These are phyloP conservation scores for Pseudopleuronectes americanus DNA, from an alignment of 2,797 vertebrate genomes.

Conservation along the genomic window DNA sequence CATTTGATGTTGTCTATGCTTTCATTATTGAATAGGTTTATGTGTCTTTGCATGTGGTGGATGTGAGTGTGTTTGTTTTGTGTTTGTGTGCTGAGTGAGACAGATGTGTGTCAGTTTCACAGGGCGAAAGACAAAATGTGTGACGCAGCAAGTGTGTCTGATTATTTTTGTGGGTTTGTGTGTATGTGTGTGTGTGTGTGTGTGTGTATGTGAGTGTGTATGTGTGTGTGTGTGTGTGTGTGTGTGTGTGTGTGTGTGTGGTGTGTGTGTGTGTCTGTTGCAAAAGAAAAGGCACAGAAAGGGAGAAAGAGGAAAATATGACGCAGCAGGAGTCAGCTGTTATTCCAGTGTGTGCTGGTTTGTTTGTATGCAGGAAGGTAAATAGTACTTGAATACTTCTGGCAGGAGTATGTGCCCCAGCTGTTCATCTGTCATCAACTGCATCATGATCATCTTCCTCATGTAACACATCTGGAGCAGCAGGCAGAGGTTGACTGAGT, in stretches of 20 bases:
- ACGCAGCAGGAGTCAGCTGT: slow-evolving; percentile 57
- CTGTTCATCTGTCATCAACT: slow-evolving; percentile 29
- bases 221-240: slow-evolving; percentile 21
- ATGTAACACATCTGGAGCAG: slow-evolving; percentile 56
- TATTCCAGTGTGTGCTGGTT: background rate
- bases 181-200: slow-evolving; percentile 26
- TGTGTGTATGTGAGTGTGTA: slow-evolving; percentile 21
- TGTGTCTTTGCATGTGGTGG: no score
- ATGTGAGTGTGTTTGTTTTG: no score
- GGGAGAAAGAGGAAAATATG: slow-evolving; percentile 41
- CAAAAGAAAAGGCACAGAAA: slow-evolving; percentile 18
- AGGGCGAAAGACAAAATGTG: slow-evolving; percentile 32
- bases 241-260: slow-evolving; percentile 19
- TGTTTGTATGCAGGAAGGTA: background rate
- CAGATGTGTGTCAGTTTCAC: background rate
- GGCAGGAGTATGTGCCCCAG: background rate
- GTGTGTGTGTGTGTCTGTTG: slow-evolving; percentile 26
- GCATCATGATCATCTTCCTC: slow-evolving; percentile 27
- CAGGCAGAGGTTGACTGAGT: slow-evolving; percentile 41
- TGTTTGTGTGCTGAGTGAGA: no score
- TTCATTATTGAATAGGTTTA: no score
- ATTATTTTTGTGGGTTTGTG: background rate
- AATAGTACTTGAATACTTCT: background rate
- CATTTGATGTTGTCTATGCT: no score
- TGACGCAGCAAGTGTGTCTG: slow-evolving; percentile 37